Base-by-base conservation (phyloP, 2,888 invertebrate species). In the Sminthurinus aureus region DNA sequence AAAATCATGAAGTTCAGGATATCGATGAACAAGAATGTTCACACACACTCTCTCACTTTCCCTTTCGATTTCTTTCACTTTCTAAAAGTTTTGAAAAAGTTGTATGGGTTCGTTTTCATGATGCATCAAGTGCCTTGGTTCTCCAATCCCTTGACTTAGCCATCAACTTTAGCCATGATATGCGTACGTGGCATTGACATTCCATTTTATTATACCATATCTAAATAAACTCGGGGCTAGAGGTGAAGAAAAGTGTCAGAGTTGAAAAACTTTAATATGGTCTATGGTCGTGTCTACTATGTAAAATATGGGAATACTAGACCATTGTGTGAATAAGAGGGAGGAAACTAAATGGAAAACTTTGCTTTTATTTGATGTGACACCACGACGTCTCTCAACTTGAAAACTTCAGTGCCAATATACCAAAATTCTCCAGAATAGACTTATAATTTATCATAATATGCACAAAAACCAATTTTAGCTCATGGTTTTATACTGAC, bases 311-410 rank as follows among this genome's bases (percentile, higher is more conserved):
- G 38, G 38, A 38, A 6, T 38, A 38, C 38, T 38, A 38, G 3
- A 38, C 4, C 58, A 6, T 9, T 58, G 58, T 13, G 18, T 58
- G 18, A 0, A 58, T 58, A 58, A 13, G 13, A 58, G 58, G 58
- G 13, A 69, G 69, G 51, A 50, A 69, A 66, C 20, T 67, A 69
- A 79, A 79, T 79, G 79, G 79, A 69, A 69, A 79, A 79, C 69
- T 79, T 79, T 79, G 79, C 79, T 79, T 67, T 79, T 69, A 69
- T 75, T 71, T 71, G 71, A 71, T 78, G 13, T 78, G 78, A 73
- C 73, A 73, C 73, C 73, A 73, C 73, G 24, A 38, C 75, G 20
- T 75, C 75, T 50, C n/a, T 4, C 71, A 71, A 71, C 71, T 71
- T 71, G 12, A 13, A 71, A 58, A 58, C 58, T 58, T 58, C 58